Conservation (phyloP, 2,888 invertebrate genomes). For the Caenorhabditis virilis region DNA sequence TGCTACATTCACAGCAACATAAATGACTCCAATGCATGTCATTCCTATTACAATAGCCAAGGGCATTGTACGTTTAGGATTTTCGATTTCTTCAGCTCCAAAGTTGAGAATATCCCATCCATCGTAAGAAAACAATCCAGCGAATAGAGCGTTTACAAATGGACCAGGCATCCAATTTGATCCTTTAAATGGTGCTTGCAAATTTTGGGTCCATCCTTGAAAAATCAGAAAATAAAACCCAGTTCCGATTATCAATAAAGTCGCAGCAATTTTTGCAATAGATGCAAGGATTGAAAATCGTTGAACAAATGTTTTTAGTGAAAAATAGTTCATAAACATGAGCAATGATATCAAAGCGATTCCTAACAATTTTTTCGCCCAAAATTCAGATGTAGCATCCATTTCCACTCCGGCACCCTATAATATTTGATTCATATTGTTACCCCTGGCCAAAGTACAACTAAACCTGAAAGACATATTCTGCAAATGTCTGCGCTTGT, state of each 20-base stretch:
- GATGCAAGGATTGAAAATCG: conserved; percentile 64
- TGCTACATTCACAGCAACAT: conserved; percentile 60
- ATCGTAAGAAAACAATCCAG: conserved; percentile 60
- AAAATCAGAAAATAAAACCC: conserved; percentile 59
- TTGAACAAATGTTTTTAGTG: conserved; percentile 61
- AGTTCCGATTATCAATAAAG: conserved; percentile 55
- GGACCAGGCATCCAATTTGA: conserved; percentile 37
- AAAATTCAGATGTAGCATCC: conserved; percentile 35
- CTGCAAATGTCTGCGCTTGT: conserved; percentile 64
- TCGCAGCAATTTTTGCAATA: conserved; percentile 59
- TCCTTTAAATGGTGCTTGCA: conserved; percentile 40
- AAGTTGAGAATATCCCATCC: conserved; percentile 68
- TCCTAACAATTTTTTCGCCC: conserved; percentile 56
- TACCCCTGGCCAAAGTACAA: too few relatives aligned
- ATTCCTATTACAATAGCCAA: conserved; percentile 64
- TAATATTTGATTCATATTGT: too few relatives aligned
- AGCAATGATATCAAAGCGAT: conserved; percentile 58
- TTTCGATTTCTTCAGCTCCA: conserved; percentile 65
- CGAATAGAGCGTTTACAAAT: conserved; percentile 60
- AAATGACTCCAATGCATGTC: conserved; percentile 58
- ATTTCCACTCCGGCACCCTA: conserved; percentile 49
- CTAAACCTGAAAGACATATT: conserved; percentile 65
- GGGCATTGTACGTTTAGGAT: conserved; percentile 64
- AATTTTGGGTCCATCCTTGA: conserved; percentile 42
- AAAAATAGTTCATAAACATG: conserved; percentile 66